Evolutionary conservation across 2,113 vertebrate genomes (phyloP).

Genomic region (Mastomys natalensis): DNA sequence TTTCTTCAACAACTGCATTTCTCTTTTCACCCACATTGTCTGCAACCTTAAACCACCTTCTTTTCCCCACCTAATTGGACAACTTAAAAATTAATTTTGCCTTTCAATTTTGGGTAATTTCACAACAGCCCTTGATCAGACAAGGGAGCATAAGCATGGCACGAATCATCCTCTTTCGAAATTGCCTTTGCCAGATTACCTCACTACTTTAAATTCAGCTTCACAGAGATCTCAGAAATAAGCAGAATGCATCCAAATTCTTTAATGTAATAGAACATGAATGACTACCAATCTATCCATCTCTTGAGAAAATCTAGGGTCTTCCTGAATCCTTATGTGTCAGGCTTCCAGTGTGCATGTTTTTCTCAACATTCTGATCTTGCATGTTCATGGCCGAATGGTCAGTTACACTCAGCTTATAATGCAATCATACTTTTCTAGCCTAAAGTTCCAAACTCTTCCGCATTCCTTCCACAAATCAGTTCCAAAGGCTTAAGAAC

Average conservation of each 20-base stretch:
- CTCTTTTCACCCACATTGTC: background rate
- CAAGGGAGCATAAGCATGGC: background rate
- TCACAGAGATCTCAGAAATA: background rate
- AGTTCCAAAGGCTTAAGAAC: background rate
- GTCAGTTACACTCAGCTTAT: background rate
- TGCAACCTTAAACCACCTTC: background rate
- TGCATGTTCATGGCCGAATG: background rate
- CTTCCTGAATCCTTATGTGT: background rate
- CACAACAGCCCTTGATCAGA: background rate
- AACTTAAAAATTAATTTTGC: background rate
- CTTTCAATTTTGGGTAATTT: background rate
- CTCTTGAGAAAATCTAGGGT: background rate
- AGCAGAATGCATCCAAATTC: background rate
- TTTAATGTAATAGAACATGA: background rate
- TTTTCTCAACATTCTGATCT: background rate
- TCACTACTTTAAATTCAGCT: background rate
- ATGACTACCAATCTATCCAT: background rate
- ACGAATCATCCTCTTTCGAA: too few species aligned
- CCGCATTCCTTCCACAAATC: too few species aligned
- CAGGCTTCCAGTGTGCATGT: background rate
- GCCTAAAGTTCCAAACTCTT: background rate
- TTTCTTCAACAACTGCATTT: background rate
- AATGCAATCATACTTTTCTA: background rate
- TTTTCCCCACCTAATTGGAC: background rate
- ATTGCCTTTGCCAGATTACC: background rate